Evolutionary conservation across 2,113 vertebrate species (phyloP).

Genomic region (Motacilla alba): DNA sequence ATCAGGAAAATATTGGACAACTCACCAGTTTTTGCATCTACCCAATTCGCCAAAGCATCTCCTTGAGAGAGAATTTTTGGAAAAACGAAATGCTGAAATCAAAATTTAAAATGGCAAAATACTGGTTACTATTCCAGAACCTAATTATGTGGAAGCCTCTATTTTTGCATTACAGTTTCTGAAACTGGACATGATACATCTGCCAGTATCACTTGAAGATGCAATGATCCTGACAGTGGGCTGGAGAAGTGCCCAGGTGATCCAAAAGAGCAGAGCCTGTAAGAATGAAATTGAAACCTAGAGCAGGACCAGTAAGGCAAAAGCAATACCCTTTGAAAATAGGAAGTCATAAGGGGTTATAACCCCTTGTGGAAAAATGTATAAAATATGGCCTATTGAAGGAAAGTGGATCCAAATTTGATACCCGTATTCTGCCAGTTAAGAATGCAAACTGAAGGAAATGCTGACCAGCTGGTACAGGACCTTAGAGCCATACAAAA

Average conservation of each 20-base stretch:
- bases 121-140: not conserved
- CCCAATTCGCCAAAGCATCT: not conserved
- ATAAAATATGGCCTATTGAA: not conserved
- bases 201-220: not conserved
- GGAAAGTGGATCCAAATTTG: not conserved
- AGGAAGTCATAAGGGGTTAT: not conserved
- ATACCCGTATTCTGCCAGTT: not conserved
- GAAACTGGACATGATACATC: not conserved
- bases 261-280: not conserved
- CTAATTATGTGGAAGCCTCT: not conserved
- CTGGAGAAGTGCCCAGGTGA: not conserved
- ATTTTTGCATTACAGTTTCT: not conserved
- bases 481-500: not conserved
- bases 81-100: not conserved
- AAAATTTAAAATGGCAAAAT: not conserved
- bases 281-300: not conserved
- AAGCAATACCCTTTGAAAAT: not conserved
- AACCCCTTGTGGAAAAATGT: not conserved
- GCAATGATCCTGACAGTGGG: not conserved
- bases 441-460: not conserved
- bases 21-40: not conserved
- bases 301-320: not conserved
- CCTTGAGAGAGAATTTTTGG: not conserved
- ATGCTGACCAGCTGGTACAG: not conserved
- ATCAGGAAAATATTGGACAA: not conserved